phyloP scores from a whole-genome alignment of 2,797 vertebrate species.

The Lophius americanus region DNA sequence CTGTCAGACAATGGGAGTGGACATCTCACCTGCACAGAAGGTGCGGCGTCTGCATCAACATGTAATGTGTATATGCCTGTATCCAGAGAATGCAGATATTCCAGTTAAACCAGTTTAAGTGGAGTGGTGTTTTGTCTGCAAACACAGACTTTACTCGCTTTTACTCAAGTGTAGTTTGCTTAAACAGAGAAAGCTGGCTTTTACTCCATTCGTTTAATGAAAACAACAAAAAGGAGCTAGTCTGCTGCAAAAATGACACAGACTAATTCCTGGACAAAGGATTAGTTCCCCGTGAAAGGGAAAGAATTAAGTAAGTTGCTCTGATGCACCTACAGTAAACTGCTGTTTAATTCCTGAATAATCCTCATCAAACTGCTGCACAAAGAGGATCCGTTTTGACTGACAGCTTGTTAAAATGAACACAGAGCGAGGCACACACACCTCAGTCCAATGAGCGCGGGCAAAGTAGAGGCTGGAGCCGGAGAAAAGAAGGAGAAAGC shows the following conservation, averaged over 20 bases:
- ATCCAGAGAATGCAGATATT: conserved; percentile 36
- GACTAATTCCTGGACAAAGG: conserved; percentile 37
- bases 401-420: conserved; percentile 58
- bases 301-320: conserved; percentile 65
- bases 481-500: conserved; percentile 18
- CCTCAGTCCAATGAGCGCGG: conserved; percentile 48
- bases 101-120: conserved; percentile 61
- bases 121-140: conserved; percentile 27
- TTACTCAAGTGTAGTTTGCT: conserved; percentile 22
- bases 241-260: conserved; percentile 17
- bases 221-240: conserved; percentile 27
- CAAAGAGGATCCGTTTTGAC: conserved; percentile 56
- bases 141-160: conserved; percentile 24
- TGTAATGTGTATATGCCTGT: neutral
- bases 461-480: conserved; percentile 27
- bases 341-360: conserved; percentile 52
- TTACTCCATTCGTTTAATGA: conserved; percentile 4
- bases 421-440: conserved; percentile 32
- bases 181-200: conserved; percentile 2
- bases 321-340: conserved; percentile 45
- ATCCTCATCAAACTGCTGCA: conserved; percentile 60
- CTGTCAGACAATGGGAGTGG: conserved; percentile 24
- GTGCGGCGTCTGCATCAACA: conserved; percentile 21
- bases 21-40: conserved; percentile 32
- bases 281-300: conserved; percentile 61